Percentiles rank a stretch among this genome's conserved stretches.
These are phyloP conservation scores for Nasonia giraulti DNA, from an alignment of 1,140 invertebrate species.

Conservation along the genomic window DNA sequence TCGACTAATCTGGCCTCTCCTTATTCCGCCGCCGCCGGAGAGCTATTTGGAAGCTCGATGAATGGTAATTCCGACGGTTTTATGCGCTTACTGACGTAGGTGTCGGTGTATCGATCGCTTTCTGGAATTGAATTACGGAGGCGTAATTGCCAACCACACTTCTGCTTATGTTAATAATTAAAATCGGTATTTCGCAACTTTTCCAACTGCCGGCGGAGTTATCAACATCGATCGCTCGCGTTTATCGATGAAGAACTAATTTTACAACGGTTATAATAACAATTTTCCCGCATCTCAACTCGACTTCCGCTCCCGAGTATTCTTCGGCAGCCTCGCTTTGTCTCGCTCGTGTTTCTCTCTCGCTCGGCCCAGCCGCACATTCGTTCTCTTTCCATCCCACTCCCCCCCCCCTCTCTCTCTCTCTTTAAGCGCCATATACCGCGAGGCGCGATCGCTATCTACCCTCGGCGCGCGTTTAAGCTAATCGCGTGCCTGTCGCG, in stretches of 20 bases:
- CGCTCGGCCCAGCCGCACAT: background rate
- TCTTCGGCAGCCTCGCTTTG: background rate
- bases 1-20: background rate
- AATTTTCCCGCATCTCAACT: background rate
- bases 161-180: no score
- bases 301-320: background rate
- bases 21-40: background rate
- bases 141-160: background rate
- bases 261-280: no score
- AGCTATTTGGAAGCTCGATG: no score
- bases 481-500: slow-evolving; percentile 45
- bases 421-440: background rate
- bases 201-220: no score
- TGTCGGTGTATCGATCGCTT: no score
- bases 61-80: background rate
- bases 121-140: background rate
- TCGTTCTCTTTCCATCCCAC: background rate
- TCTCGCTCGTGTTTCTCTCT: background rate
- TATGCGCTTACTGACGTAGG: no score
- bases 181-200: no score
- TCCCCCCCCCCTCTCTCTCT: background rate
- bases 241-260: no score
- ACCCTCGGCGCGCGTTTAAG: slow-evolving; percentile 33
- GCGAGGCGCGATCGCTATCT: slow-evolving; percentile 37
- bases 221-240: no score